Base-by-base conservation (phyloP, 2,888 invertebrate genomes). In the Xanthia icteritia region DNA sequence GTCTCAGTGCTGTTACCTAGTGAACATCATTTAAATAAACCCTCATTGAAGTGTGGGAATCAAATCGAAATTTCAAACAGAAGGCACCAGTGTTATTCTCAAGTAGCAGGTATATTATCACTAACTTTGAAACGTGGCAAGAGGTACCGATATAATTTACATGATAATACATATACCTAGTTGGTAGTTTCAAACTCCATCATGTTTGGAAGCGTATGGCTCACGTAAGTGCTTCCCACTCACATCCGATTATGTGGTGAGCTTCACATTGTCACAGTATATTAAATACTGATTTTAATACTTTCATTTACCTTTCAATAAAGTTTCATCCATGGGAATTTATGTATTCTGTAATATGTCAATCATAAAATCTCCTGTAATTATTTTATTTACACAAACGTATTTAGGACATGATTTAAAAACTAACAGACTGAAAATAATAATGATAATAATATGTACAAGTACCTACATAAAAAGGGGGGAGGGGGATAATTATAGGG, bases 131-230 rank as follows among this genome's bases (percentile, higher is more conserved):
- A 58, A 58, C 8, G 48, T 13, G 39, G 31, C 13, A 76, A 64
- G 42, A 56, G 56, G 11, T 76, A 82, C 39, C 39, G 31, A 82
- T 65, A 23, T 64, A 58, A 58, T 48, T 75, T 65, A 58, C 56
- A 56, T 13, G 76, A 64, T 66, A 58, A 51, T 48, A 60, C 11
- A 23, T n/a, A 48, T n/a, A 45, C 2, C 27, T 51, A 64, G 20
- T 36, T 82, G 36, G 60, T 78, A 77, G 83, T 83, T 78, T 65
- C 51, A 45, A 82, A 78, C 83, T 78, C 20, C n/a, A 58, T 42
- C 56, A 58, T 51, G 83, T 79, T 54, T 39, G 42, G 6, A 58
- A 78, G 68, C 58, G 31, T 51, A 68, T 78, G 63, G 56, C 31
- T 9, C 79, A 1, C n/a, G 66, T 69, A 81, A 85, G 82, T 82